Evolutionary conservation across 2,888 invertebrate species (phyloP).

Genomic region (Hedychridium roseum): DNA sequence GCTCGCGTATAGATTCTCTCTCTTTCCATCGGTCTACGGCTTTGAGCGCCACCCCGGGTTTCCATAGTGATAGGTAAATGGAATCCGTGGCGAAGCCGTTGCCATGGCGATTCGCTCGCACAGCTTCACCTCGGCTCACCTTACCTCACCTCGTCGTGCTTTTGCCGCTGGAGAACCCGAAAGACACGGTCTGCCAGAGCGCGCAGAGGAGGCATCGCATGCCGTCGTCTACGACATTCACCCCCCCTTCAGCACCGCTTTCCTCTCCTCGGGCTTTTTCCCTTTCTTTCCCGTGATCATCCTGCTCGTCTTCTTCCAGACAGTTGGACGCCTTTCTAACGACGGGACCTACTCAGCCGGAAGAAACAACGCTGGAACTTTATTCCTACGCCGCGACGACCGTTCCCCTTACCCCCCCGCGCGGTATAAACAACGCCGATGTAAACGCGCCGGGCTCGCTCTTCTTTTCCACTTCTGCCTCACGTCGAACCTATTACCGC

Average conservation of each 20-base stretch:
- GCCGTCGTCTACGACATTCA: slow-evolving; percentile 21
- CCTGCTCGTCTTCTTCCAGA: slow-evolving; percentile 38
- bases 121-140: slow-evolving; percentile 48
- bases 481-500: slow-evolving; percentile 44
- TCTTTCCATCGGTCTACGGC: slow-evolving; percentile 40
- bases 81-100: slow-evolving; percentile 63
- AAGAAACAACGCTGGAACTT: slow-evolving; percentile 48
- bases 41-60: slow-evolving; percentile 61
- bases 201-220: slow-evolving; percentile 31
- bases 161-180: slow-evolving; percentile 38
- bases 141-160: slow-evolving; percentile 45
- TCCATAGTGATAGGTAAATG: slow-evolving; percentile 63
- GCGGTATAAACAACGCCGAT: slow-evolving; percentile 40
- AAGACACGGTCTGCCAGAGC: slow-evolving; percentile 33
- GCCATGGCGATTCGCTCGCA: slow-evolving; percentile 60
- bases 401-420: slow-evolving; percentile 12
- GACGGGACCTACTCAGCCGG: slow-evolving; percentile 45
- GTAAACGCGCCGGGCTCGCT: slow-evolving; percentile 30
- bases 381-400: slow-evolving; percentile 32
- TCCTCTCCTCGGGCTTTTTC: neutral
- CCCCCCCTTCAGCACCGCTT: slow-evolving; percentile 1
- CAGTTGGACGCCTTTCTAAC: slow-evolving; percentile 49
- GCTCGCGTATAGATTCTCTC: slow-evolving; percentile 27
- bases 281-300: slow-evolving; percentile 13
- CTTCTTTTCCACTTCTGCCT: slow-evolving; percentile 38